Conservation (phyloP, 2,888 invertebrate species). For the Conomelus anceps region DNA sequence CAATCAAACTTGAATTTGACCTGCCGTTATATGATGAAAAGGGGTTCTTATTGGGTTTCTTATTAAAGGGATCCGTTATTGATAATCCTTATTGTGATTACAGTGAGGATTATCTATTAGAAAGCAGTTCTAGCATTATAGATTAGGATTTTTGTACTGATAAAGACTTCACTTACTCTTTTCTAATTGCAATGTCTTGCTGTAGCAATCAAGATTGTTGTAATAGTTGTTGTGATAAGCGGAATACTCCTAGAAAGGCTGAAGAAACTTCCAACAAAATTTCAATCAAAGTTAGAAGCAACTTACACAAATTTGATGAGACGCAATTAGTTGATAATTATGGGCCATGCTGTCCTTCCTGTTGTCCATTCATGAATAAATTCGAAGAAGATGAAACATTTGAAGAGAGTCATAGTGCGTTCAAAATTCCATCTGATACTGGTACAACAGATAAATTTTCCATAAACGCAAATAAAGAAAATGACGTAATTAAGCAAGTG, state of each 20-base stretch:
- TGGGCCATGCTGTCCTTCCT: not conserved
- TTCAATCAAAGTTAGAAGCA: not conserved
- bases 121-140: not conserved
- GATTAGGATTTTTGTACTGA: not conserved
- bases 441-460: not conserved
- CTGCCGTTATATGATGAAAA: slow-evolving; percentile 19
- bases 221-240: not conserved
- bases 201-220: not conserved
- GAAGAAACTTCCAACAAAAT: not conserved
- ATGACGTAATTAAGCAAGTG: not conserved
- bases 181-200: not conserved
- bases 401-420: not conserved
- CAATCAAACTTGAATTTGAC: slow-evolving; percentile 5
- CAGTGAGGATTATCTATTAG: slow-evolving; percentile 3
- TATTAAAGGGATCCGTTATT: slow-evolving; percentile 13
- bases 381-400: not conserved
- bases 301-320: not conserved
- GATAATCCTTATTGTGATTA: slow-evolving; percentile 11
- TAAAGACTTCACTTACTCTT: not conserved
- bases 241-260: not conserved
- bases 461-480: too few relatives aligned
- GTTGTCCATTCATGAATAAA: not conserved
- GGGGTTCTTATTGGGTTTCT: slow-evolving; percentile 11
- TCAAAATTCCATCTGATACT: not conserved
- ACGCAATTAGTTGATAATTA: not conserved